Evolutionary conservation across 2,888 invertebrate species (phyloP), one percentile per base, ranked within the genome.

Genomic region (Lasioglossum pauxillum): DNA sequence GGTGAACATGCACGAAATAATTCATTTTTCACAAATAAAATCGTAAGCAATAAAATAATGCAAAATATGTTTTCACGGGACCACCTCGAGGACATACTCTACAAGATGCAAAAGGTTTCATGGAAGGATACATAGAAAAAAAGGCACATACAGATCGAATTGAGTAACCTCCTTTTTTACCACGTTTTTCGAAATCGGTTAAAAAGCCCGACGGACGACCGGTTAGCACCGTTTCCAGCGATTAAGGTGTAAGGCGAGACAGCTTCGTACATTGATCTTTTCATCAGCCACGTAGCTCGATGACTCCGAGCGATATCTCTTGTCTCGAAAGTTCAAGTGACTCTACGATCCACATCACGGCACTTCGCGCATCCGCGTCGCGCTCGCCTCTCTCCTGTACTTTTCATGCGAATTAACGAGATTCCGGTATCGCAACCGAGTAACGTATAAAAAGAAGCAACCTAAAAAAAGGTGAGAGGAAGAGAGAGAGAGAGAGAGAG

Each of bases 261-360:
- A 12, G 69, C 77, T 74, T 75, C 78, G 64, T 73, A 72, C 76
- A 73, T 84, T 74, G 84, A 85, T 79, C 84, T 83, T 79, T 83
- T 84, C 79, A 75, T 84, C 72, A 80, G 80, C 80, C 67, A 67
- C 80, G 84, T 75, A 57, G 31, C 72, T 67, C 73, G 73, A 84
- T 84, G 38, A 80, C 76, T 76, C 19, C 85, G 57, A 49, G 23
- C 49, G 44, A 31, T 84, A 69, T 76, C 80, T 77, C 77, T 73
- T 77, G 80, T 85, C 84, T 81, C 71, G 57, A 75, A 84, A 85
- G 80, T 84, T 84, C 41, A 77, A 85, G 84, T 77, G 75, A 74
- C 73, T 74, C 38, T 57, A 14, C 67, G 57, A 67, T 76, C n/a
- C 64, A 14, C 64, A 14, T 76, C 80, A 75, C 80, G 53, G 35